These are phyloP conservation scores for Siphamia tubifer DNA, from an alignment of 2,113 vertebrate genomes.

Conservation along the genomic window DNA sequence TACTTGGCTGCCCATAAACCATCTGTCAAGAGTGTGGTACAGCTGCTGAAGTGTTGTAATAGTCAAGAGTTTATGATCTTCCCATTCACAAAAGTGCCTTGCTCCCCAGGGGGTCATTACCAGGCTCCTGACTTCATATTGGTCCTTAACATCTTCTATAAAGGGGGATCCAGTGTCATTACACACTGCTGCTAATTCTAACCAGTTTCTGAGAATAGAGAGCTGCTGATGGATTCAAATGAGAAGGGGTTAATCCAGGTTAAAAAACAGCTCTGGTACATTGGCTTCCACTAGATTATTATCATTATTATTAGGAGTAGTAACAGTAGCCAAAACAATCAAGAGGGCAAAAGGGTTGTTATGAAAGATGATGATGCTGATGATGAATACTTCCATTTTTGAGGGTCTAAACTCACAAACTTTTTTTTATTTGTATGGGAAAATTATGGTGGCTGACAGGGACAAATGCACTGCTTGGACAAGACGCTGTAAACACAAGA, in stretches of 20 bases:
- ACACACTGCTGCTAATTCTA: conserved; percentile 31
- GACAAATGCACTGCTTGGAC: too few species aligned
- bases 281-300: too few species aligned
- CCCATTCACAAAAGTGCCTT: conserved; percentile 54
- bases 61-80: conserved; percentile 60
- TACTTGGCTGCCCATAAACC: too few species aligned
- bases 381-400: too few species aligned
- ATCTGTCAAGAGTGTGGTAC: conserved; percentile 61
- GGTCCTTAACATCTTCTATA: conserved; percentile 73
- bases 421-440: too few species aligned
- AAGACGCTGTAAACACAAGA: too few species aligned
- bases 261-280: not conserved
- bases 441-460: too few species aligned
- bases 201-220: conserved; percentile 28
- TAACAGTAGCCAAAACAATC: too few species aligned
- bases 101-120: conserved; percentile 72
- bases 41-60: conserved; percentile 73
- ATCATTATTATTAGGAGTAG: too few species aligned
- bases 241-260: conserved; percentile 19
- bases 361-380: too few species aligned
- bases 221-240: conserved; percentile 22
- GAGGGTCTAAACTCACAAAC: too few species aligned
- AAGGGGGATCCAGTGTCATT: conserved; percentile 66
- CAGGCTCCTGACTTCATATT: conserved; percentile 69
- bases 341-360: too few species aligned